Percentiles rank a stretch among this genome's conserved stretches.
Evolutionary conservation across 2,113 vertebrate genomes (phyloP).

Genomic region (Platysteira castanea): DNA sequence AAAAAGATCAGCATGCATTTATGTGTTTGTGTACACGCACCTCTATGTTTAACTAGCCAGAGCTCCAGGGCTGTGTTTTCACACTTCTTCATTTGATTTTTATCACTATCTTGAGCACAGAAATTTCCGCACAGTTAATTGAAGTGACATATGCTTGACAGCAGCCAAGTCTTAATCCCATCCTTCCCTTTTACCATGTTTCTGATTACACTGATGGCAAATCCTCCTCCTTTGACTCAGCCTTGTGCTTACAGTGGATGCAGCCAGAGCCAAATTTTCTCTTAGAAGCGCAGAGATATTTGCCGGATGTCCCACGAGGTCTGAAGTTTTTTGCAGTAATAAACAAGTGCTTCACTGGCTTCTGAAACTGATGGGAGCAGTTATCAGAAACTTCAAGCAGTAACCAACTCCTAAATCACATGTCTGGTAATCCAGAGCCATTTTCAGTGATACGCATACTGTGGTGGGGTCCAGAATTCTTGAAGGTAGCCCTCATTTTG

Average conservation of each 20-base stretch:
- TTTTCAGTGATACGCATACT: not conserved
- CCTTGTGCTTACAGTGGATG: not conserved
- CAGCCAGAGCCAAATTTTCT: not conserved
- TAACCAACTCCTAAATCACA: not conserved
- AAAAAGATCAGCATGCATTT: not conserved
- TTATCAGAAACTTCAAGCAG: conserved; percentile 6
- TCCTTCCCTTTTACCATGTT: conserved; percentile 24
- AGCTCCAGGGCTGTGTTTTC: conserved; percentile 5
- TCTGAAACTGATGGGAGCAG: not conserved
- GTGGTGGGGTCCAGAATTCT: not conserved
- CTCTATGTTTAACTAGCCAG: not conserved
- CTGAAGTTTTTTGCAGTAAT: conserved; percentile 1
- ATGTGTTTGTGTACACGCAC: not conserved
- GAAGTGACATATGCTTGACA: conserved; percentile 21
- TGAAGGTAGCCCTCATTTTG: not conserved
- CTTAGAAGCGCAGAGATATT: not conserved
- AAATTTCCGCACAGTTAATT: not conserved
- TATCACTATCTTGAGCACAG: not conserved
- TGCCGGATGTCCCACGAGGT: not conserved
- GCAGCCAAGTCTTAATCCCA: conserved; percentile 25
- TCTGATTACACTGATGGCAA: conserved; percentile 39
- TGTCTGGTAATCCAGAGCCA: not conserved
- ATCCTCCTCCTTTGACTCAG: not conserved
- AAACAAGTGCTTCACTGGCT: not conserved
- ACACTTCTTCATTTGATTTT: conserved; percentile 22